Percentiles rank a stretch among this genome's conserved stretches.
phyloP scores from a whole-genome alignment of 2,113 vertebrate species.

The Hippolais icterina region DNA sequence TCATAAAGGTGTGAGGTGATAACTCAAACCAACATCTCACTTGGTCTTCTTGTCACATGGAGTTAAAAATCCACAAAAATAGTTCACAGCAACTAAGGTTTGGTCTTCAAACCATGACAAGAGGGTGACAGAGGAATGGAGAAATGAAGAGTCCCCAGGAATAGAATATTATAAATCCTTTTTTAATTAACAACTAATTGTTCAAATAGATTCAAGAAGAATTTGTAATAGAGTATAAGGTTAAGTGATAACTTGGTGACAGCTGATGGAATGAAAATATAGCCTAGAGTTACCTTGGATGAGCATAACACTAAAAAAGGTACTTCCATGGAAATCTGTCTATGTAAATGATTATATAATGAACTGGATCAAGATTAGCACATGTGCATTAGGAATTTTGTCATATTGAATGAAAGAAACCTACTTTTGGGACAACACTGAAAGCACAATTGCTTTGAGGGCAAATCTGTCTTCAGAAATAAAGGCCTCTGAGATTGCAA shows the following conservation, averaged over 20 bases:
- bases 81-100: not conserved
- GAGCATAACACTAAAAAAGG: not conserved
- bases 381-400: not conserved
- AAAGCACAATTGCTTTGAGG: slow-evolving; percentile 34
- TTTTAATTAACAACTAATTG: not conserved
- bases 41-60: not conserved
- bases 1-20: slow-evolving; percentile 65
- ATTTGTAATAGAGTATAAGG: not conserved
- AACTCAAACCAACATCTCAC: slow-evolving; percentile 61
- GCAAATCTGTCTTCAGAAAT: slow-evolving; percentile 17
- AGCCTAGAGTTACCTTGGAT: not conserved
- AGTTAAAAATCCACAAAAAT: not conserved
- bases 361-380: not conserved
- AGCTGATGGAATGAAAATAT: not conserved
- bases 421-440: not conserved
- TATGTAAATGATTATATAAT: not conserved
- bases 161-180: not conserved
- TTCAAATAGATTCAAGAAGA: not conserved
- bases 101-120: not conserved
- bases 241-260: not conserved
- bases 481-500: not conserved
- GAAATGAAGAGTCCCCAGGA: not conserved
- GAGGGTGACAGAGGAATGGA: not conserved
- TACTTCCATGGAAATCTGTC: not conserved
- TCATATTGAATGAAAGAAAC: not conserved